These are phyloP conservation scores for Laupala kohalensis DNA, from an alignment of 1,140 invertebrate genomes.

Conservation along the genomic window DNA sequence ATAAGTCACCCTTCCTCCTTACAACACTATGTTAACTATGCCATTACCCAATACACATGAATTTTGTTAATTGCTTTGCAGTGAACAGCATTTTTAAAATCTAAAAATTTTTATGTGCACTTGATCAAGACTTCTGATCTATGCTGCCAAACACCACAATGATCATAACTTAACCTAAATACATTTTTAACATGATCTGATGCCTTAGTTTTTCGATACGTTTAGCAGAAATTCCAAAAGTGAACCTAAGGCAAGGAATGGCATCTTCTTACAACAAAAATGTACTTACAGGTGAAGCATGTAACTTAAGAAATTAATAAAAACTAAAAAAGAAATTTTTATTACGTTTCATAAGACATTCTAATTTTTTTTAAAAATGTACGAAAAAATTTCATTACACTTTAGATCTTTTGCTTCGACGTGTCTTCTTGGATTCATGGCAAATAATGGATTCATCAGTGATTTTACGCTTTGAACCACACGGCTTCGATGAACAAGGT, in stretches of 20 bases:
- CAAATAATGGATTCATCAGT: neutral
- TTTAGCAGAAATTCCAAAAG: neutral
- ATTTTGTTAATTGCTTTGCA: neutral
- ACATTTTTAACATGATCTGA: neutral
- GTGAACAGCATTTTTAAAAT: neutral
- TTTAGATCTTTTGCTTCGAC: neutral
- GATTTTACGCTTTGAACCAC: neutral
- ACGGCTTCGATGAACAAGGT: neutral
- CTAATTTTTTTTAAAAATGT: neutral
- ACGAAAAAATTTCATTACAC: neutral
- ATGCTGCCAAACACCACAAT: neutral
- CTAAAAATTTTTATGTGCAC: neutral
- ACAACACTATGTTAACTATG: neutral
- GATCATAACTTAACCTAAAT: neutral
- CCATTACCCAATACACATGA: neutral
- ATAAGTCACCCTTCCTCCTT: neutral
- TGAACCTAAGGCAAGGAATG: neutral
- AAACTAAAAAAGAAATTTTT: neutral
- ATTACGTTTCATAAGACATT: too few species aligned
- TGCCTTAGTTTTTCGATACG: neutral
- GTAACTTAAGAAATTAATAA: neutral
- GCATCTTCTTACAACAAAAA: neutral
- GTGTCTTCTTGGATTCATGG: neutral
- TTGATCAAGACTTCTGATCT: neutral
- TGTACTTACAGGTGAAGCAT: neutral